Base-by-base conservation (phyloP, 2,888 invertebrate genomes). In the Ophion ellenae region DNA sequence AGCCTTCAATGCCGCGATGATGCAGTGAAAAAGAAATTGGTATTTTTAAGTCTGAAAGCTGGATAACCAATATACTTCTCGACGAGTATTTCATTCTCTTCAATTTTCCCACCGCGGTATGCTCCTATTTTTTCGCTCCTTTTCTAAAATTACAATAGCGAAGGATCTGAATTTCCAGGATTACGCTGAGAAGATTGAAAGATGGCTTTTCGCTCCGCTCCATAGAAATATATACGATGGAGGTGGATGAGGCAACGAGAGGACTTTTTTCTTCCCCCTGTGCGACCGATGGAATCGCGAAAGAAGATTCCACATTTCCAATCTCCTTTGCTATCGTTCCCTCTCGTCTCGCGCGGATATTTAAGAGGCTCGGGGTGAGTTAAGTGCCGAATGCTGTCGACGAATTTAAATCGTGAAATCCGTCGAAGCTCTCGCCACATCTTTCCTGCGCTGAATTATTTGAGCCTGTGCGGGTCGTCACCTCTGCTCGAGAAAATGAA, bases 401-500 rank as follows among this genome's bases (percentile, higher is more conserved):
- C 71, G 78, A 86, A 88, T 88, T 87, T 87, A 83, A 87, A 86
- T 66, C 83, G 61, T 20, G 59, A 81, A 81, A 83, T 73, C 86
- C 73, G 63, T 57, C 20, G 45, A 81, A 28, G 14, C 47, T 47
- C 67, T 75, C 59, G 57, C 59, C 2, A 20, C 53, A 47, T 47
- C 74, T 7, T 63, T 40, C 32, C 20, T 6, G 14, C 3, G n/a
- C 64, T 10, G 32, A 36, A 17, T 78, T 14, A 36, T 63, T 66
- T 28, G 36, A 61, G 14, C 45, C 63, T 28, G 20, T 71, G n/a
- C 63, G 14, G 36, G 71, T 77, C 75, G 77, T 85, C 82, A 84
- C 84, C 67, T 86, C 67, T 40, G 74, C 36, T 61, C 9, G 63
- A n/a, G 17, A 71, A 61, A 64, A 53, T 9, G 9, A 45, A 67